Evolutionary conservation across 1,140 invertebrate genomes (phyloP).

Genomic region (Lethocerus indicus): DNA sequence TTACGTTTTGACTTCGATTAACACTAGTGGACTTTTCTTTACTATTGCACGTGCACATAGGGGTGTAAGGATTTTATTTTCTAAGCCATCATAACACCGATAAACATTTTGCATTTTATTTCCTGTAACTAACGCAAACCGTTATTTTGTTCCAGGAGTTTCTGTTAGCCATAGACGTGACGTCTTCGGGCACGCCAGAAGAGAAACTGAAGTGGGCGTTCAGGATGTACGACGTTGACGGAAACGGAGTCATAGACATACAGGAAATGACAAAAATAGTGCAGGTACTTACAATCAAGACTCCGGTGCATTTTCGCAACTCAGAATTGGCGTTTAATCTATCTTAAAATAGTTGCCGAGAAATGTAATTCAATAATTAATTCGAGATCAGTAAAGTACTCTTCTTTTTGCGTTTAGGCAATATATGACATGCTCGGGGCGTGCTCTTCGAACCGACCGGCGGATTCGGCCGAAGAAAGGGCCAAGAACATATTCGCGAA

Average conservation of each 20-base stretch:
- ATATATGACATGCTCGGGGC: constrained; percentile 98
- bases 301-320: too few species aligned
- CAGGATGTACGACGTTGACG: constrained; percentile 98
- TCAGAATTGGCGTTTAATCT: too few species aligned
- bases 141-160: constrained; percentile 58
- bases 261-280: constrained; percentile 92
- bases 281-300: constrained; percentile 40
- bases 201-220: constrained; percentile 99
- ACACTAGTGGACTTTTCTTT: too few species aligned
- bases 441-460: constrained; percentile 79
- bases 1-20: too few species aligned
- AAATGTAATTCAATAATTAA: too few species aligned
- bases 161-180: constrained; percentile 93
- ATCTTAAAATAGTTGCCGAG: too few species aligned
- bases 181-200: constrained; percentile 90
- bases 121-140: too few species aligned
- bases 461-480: constrained; percentile 85
- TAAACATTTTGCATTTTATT: too few species aligned
- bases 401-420: constrained; percentile 51
- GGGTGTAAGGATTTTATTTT: constrained; percentile 18
- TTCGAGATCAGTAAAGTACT: too few species aligned
- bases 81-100: constrained; percentile 10
- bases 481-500: constrained; percentile 98
- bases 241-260: constrained; percentile 96
- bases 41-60: neutral